These are phyloP conservation scores for Hypselothyrea guttata DNA, from an alignment of 2,888 invertebrate species.

Conservation along the genomic window DNA sequence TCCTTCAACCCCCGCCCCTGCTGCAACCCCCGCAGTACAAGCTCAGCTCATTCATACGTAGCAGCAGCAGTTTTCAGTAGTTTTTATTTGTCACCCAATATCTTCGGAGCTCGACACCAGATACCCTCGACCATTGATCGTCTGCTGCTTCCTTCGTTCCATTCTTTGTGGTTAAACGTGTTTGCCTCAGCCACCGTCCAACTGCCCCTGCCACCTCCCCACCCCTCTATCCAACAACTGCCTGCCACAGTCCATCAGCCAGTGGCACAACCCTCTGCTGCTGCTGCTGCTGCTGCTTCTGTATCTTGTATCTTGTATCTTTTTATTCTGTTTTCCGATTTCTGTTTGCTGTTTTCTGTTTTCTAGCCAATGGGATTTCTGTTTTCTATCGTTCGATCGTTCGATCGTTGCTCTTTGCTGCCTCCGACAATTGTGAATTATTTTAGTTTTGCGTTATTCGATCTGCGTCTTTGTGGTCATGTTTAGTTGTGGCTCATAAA, in stretches of 20 bases:
- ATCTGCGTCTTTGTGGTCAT: conserved; percentile 68
- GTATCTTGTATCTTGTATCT: conserved; percentile 36
- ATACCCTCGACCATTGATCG: conserved; percentile 72
- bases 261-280: conserved; percentile 36
- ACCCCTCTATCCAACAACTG: too few species aligned
- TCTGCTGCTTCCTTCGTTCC: conserved; percentile 72
- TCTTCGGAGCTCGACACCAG: conserved; percentile 79
- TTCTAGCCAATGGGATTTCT: conserved; percentile 66
- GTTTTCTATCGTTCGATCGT: conserved; percentile 31
- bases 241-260: conserved; percentile 36
- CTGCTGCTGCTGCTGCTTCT: conserved; percentile 37
- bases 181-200: conserved; percentile 36
- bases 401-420: conserved; percentile 73
- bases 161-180: conserved; percentile 75
- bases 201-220: background rate
- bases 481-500: conserved; percentile 39
- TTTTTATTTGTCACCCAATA: conserved; percentile 81
- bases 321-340: background rate
- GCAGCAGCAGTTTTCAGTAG: conserved; percentile 72
- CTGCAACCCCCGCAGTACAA: conserved; percentile 38
- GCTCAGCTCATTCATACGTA: conserved; percentile 75
- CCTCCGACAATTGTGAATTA: conserved; percentile 64
- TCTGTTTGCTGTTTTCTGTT: conserved; percentile 27
- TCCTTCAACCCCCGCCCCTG: conserved; percentile 28
- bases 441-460: conserved; percentile 63